Evolutionary conservation across 2,797 vertebrate genomes (phyloP).

Genomic region (Heterohyrax brucei): DNA sequence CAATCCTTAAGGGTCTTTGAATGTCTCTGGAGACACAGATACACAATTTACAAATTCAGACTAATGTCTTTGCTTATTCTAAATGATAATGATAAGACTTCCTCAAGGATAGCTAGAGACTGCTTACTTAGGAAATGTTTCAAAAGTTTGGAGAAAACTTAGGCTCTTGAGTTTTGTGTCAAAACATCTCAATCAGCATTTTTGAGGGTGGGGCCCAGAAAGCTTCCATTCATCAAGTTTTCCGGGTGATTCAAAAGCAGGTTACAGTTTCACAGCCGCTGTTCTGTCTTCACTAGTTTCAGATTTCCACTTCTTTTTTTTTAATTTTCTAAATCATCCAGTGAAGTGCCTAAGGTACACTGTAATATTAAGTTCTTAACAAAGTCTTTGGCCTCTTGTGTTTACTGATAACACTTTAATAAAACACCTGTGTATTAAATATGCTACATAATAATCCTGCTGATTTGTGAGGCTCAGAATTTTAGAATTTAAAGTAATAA

Average conservation of each 20-base stretch:
- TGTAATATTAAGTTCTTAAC: conserved; percentile 6
- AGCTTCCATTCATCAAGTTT: conserved; percentile 18
- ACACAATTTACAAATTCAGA: neutral
- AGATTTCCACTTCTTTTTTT: conserved; percentile 55
- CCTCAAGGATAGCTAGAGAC: conserved; percentile 11
- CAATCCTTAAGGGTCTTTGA: conserved; percentile 37
- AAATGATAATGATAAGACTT: neutral
- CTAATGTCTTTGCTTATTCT: neutral
- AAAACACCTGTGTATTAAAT: conserved; percentile 49
- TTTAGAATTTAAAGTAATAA: conserved; percentile 62
- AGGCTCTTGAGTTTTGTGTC: conserved; percentile 2
- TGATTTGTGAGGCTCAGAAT: conserved; percentile 48
- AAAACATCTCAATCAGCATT: neutral
- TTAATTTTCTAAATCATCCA: neutral
- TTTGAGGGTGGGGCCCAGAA: neutral
- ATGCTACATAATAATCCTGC: neutral
- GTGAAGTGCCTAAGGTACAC: neutral
- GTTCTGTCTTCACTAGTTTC: conserved; percentile 30
- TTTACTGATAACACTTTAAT: conserved; percentile 38
- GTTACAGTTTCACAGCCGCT: conserved; percentile 18
- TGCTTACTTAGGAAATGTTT: neutral
- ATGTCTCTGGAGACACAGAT: neutral
- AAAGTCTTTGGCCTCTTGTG: neutral
- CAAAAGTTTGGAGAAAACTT: conserved; percentile 5
- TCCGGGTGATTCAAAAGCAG: neutral